A percentile compares a stretch with the other conserved stretches of the same genome.
phyloP scores from a whole-genome alignment of 1,140 invertebrate genomes.

The Galleria mellonella region DNA sequence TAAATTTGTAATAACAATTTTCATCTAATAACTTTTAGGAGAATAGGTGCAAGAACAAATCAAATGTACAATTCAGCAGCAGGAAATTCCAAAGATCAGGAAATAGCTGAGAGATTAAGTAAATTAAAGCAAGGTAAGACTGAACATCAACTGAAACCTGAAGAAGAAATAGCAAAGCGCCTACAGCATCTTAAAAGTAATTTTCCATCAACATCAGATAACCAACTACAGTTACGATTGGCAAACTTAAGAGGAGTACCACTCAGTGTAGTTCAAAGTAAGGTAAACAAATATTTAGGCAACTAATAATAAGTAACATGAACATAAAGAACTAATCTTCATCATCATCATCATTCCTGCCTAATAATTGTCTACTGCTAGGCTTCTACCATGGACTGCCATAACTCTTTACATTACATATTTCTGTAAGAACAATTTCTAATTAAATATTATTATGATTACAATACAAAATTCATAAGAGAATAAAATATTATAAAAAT shows the following conservation, averaged over 20 bases:
- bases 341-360: too few relatives aligned
- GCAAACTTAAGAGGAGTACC: conserved; percentile 75
- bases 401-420: too few relatives aligned
- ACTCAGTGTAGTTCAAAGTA: conserved; percentile 20
- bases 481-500: too few relatives aligned
- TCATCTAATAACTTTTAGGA: conserved; percentile 15
- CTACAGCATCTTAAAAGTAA: conserved; percentile 77
- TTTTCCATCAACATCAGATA: conserved; percentile 61
- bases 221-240: conserved; percentile 72
- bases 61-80: conserved; percentile 11
- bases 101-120: conserved; percentile 65
- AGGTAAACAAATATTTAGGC: conserved; percentile 34
- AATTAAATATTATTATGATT: too few relatives aligned
- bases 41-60: conserved; percentile 22
- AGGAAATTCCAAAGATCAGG: conserved; percentile 56
- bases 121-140: conserved; percentile 48
- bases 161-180: conserved; percentile 75
- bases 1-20: not conserved
- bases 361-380: too few relatives aligned
- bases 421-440: too few relatives aligned
- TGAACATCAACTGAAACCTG: conserved; percentile 50
- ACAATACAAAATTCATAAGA: too few relatives aligned
- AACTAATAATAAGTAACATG: conserved; percentile 12
- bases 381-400: too few relatives aligned
- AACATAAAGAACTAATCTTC: not conserved